These are phyloP conservation scores for Macrotrachela quadricornifera DNA, from an alignment of 1,140 invertebrate species.

Conservation along the genomic window DNA sequence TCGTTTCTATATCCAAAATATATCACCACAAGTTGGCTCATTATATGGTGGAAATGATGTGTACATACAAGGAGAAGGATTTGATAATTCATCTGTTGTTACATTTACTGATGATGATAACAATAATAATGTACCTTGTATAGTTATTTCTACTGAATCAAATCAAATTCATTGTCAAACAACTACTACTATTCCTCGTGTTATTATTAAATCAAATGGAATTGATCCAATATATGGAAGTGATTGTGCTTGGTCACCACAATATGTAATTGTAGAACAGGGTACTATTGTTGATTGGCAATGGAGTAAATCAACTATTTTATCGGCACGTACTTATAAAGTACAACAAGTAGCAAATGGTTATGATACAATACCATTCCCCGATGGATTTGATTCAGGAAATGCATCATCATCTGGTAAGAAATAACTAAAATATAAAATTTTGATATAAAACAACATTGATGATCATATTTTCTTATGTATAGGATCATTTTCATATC, in stretches of 20 bases:
- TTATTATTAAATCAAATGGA: too few species aligned
- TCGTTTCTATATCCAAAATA: slow-evolving; percentile 4
- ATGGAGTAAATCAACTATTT: slow-evolving; percentile 12
- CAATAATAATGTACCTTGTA: slow-evolving; percentile 12
- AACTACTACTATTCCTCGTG: slow-evolving; percentile 8
- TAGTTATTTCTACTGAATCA: neutral
- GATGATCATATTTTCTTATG: too few species aligned
- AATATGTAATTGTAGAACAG: neutral
- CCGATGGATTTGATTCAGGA: neutral
- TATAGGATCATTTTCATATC: slow-evolving; percentile 11
- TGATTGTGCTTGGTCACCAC: neutral
- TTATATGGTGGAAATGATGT: slow-evolving; percentile 17
- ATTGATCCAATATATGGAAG: neutral
- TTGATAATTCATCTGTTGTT: slow-evolving; percentile 6
- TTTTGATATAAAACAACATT: too few species aligned
- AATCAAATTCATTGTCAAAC: slow-evolving; percentile 15
- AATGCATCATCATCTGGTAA: neutral
- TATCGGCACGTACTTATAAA: slow-evolving; percentile 3
- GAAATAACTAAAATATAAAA: too few species aligned
- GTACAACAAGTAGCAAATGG: slow-evolving; percentile 12
- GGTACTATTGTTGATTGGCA: slow-evolving; percentile 16
- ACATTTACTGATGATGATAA: slow-evolving; percentile 10
- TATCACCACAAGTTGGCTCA: slow-evolving; percentile 3
- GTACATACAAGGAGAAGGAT: slow-evolving; percentile 17
- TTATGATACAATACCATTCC: neutral